These are phyloP conservation scores for Premnoplex brunnescens DNA, from an alignment of 2,797 vertebrate genomes.

Conservation along the genomic window DNA sequence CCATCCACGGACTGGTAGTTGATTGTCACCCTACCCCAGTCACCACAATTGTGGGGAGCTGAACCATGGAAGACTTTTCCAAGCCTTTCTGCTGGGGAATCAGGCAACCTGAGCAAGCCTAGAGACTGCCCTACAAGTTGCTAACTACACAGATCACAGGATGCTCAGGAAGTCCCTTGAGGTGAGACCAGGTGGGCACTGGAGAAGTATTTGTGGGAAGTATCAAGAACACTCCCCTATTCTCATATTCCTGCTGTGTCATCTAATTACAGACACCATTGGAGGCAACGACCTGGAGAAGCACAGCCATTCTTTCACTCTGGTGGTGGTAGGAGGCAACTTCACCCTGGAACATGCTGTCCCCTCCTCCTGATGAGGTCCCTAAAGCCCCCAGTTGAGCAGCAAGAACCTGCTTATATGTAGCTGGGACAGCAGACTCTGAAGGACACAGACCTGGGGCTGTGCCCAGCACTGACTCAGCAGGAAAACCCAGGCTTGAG, in stretches of 20 bases:
- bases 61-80: not conserved
- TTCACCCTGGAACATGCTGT: not conserved
- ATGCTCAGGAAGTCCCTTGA: constrained; percentile 7
- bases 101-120: not conserved
- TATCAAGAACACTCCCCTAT: not conserved
- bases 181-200: not conserved
- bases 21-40: not conserved
- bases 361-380: not conserved
- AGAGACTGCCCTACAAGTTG: not conserved
- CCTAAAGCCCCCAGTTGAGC: not conserved
- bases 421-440: not conserved
- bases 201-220: not conserved
- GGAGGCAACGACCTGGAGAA: not conserved
- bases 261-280: not conserved
- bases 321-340: not conserved
- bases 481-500: not conserved
- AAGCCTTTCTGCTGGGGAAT: not conserved
- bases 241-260: not conserved
- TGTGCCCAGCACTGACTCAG: constrained; percentile 6
- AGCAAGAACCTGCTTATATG: accelerated
- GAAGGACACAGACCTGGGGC: not conserved
- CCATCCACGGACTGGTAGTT: not conserved
- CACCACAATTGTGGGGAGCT: not conserved
- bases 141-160: not conserved
- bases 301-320: not conserved